Conservation (phyloP, 2,113 vertebrate genomes). For the Ivindomyrus marchei region DNA sequence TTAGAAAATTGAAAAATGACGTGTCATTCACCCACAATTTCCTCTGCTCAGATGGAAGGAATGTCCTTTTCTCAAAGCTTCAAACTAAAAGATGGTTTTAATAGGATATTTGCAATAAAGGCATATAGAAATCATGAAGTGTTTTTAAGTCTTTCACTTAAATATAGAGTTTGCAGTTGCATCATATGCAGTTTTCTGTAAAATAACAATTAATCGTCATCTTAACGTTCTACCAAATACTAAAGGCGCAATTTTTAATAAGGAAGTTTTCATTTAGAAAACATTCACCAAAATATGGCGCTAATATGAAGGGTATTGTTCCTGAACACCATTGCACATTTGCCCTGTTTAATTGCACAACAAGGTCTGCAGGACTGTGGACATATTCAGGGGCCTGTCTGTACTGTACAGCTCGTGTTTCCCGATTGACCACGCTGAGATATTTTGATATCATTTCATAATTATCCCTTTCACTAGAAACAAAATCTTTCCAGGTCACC, state of each 20-base stretch:
- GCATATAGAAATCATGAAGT: neutral
- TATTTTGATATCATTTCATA: neutral
- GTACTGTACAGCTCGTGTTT: neutral
- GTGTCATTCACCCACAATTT: neutral
- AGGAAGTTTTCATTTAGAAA: neutral
- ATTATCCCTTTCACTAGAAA: neutral
- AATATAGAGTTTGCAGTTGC: neutral
- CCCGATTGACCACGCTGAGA: neutral
- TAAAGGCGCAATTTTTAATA: neutral
- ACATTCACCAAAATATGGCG: neutral
- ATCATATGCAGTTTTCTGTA: neutral
- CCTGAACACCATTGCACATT: neutral
- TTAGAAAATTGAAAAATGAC: neutral
- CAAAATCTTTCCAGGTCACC: neutral
- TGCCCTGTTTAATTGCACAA: neutral
- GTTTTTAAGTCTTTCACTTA: neutral
- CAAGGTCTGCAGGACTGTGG: neutral
- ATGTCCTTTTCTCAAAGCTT: neutral
- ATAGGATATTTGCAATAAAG: neutral
- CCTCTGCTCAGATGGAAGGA: constrained; percentile 3
- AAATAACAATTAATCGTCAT: neutral
- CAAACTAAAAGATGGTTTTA: neutral
- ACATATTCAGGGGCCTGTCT: neutral
- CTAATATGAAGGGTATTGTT: neutral
- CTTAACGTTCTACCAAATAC: neutral